phyloP scores from a whole-genome alignment of 2,888 invertebrate genomes.

The Tetranychus piercei region DNA sequence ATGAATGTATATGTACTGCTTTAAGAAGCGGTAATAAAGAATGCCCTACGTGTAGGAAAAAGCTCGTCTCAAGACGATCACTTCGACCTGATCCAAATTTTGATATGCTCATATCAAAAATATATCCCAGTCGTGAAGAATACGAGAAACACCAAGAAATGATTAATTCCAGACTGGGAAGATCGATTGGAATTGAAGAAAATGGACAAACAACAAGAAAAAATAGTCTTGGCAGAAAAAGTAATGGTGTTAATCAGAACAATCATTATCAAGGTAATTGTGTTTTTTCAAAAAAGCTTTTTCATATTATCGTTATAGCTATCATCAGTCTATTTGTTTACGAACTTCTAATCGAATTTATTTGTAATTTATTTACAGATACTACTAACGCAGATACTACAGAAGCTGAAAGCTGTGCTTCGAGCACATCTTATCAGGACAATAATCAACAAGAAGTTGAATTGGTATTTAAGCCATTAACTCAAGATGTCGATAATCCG shows the following conservation, averaged over 20 bases:
- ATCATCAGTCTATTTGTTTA: too few species aligned
- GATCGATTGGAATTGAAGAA: neutral
- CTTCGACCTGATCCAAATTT: slow-evolving; percentile 93
- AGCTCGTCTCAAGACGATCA: slow-evolving; percentile 87
- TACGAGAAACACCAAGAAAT: slow-evolving; percentile 81
- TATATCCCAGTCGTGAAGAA: slow-evolving; percentile 87
- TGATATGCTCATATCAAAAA: slow-evolving; percentile 86
- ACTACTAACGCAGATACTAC: neutral
- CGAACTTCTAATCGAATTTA: too few species aligned
- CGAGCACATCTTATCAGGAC: neutral
- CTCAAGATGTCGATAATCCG: slow-evolving; percentile 46
- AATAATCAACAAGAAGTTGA: slow-evolving; percentile 52
- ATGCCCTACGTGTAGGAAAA: slow-evolving; percentile 96
- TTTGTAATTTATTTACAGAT: neutral
- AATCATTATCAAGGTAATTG: too few species aligned
- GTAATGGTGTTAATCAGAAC: neutral
- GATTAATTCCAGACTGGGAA: neutral
- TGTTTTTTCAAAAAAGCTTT: too few species aligned
- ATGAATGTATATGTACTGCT: slow-evolving; percentile 95
- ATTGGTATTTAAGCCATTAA: slow-evolving; percentile 85
- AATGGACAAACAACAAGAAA: neutral
- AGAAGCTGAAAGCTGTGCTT: neutral
- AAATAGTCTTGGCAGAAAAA: neutral
- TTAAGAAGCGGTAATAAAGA: slow-evolving; percentile 94
- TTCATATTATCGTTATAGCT: too few species aligned